Evolutionary conservation across 2,888 invertebrate genomes (phyloP).

Genomic region (Laothoe populi): DNA sequence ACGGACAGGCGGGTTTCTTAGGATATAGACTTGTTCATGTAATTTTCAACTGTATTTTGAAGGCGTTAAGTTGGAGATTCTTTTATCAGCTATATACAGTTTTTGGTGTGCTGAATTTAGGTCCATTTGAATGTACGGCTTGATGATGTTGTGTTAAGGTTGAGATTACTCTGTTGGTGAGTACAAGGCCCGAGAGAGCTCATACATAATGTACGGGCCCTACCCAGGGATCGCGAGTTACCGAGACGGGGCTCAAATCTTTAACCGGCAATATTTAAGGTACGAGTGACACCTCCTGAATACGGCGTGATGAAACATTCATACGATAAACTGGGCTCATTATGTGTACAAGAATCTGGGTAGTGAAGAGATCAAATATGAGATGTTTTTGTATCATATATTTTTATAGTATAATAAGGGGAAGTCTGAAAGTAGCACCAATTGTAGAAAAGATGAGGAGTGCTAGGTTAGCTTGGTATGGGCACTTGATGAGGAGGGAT

Average conservation of each 20-base stretch:
- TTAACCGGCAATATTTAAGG: constrained; percentile 25
- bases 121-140: neutral
- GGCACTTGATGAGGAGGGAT: no score
- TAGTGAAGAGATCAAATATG: neutral
- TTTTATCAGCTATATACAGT: neutral
- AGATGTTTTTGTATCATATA: no score
- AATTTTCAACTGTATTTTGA: neutral
- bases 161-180: neutral
- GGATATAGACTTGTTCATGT: neutral
- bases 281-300: constrained; percentile 21
- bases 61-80: neutral
- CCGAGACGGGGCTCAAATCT: constrained; percentile 25
- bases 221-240: constrained; percentile 23
- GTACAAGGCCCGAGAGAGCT: constrained; percentile 17
- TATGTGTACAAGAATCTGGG: neutral
- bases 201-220: constrained; percentile 35
- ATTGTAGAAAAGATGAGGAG: no score
- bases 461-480: no score
- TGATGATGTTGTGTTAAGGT: neutral
- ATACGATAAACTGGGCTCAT: constrained; percentile 1
- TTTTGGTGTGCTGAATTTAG: neutral
- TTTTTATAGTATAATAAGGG: no score
- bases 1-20: constrained; percentile 36
- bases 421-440: no score
- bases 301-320: constrained; percentile 15